Percentiles rank a stretch among this genome's conserved stretches.
Conservation (phyloP, 2,797 vertebrate species). For the Spinibarbus caldwelli region DNA sequence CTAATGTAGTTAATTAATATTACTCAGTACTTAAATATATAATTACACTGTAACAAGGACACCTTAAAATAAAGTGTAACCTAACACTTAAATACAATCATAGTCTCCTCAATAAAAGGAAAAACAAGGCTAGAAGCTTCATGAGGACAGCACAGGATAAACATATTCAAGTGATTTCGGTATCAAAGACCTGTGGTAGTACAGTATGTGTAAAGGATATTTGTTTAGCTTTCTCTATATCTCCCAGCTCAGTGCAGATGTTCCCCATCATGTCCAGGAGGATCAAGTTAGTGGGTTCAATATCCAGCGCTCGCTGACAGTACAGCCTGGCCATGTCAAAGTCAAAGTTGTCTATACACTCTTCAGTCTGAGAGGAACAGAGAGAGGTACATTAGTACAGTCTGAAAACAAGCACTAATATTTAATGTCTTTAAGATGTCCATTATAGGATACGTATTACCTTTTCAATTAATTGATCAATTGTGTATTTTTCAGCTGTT, state of each 20-base stretch:
- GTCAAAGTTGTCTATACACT: constrained; percentile 83
- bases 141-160: not conserved
- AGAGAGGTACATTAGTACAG: constrained; percentile 3
- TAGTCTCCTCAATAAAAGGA: not conserved
- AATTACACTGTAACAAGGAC: too few relatives aligned
- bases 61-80: too few relatives aligned
- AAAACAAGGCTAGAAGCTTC: not conserved
- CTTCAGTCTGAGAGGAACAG: constrained; percentile 76
- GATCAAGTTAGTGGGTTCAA: constrained; percentile 78
- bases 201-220: constrained; percentile 73
- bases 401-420: not conserved
- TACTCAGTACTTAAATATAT: too few relatives aligned
- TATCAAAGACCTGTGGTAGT: not conserved
- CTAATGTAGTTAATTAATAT: too few relatives aligned
- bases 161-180: not conserved
- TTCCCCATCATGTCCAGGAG: constrained; percentile 82
- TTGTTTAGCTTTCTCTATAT: constrained; percentile 78
- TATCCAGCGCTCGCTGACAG: constrained; percentile 83
- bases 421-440: not conserved
- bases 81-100: not conserved
- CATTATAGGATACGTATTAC: constrained; percentile 54
- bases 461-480: constrained; percentile 81
- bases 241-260: constrained; percentile 81
- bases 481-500: constrained; percentile 80
- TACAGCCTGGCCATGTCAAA: constrained; percentile 83